A percentile compares a stretch with the other conserved stretches of the same genome.
phyloP scores from a whole-genome alignment of 2,113 vertebrate genomes.

The Vicugna pacos region DNA sequence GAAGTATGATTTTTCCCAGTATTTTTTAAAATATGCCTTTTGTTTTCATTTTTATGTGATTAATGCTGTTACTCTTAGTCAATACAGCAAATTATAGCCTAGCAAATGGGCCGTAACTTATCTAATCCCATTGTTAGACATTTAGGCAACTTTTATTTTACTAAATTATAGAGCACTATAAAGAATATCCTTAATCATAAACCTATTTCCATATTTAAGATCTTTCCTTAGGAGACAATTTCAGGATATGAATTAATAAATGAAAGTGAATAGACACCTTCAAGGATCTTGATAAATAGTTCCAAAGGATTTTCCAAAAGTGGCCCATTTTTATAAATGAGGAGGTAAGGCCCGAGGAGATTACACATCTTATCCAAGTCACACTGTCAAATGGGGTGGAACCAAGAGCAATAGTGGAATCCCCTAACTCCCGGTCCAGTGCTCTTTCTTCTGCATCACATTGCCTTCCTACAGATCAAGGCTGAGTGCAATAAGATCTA shows the following conservation, averaged over 20 bases:
- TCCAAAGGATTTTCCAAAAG: constrained; percentile 26
- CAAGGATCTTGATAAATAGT: constrained; percentile 6
- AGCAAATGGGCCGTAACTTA: constrained; percentile 9
- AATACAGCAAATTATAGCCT: background rate
- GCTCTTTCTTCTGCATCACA: background rate
- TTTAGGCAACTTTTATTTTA: constrained; percentile 47
- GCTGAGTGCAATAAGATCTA: background rate
- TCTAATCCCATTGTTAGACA: background rate
- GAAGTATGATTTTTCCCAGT: background rate
- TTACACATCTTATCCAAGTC: background rate
- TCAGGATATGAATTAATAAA: constrained; percentile 44
- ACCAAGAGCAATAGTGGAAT: background rate
- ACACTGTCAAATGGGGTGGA: background rate
- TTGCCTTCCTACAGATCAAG: background rate
- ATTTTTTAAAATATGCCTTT: background rate
- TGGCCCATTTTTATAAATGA: background rate
- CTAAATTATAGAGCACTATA: background rate
- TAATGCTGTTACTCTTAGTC: constrained; percentile 15
- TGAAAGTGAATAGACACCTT: background rate
- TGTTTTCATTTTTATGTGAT: background rate
- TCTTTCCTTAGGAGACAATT: constrained; percentile 34
- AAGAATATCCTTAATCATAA: constrained; percentile 38
- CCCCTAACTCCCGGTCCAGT: background rate
- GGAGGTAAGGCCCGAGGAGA: background rate
- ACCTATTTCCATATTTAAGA: constrained; percentile 11